Evolutionary conservation across 2,888 invertebrate genomes (phyloP), one percentile per base, ranked within the genome.

Genomic region (Sphinx pinastri): DNA sequence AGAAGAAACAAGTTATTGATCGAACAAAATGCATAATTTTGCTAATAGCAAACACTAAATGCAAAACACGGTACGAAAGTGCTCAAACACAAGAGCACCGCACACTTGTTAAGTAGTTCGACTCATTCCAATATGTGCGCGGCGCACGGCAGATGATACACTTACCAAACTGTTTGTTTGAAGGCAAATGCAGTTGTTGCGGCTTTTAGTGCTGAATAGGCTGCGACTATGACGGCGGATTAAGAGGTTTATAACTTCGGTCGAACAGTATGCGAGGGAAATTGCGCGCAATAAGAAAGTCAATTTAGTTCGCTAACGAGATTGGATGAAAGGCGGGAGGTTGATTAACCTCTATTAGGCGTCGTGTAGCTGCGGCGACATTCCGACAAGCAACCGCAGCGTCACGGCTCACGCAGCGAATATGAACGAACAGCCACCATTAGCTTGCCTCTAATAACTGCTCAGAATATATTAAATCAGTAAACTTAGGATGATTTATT

Each of bases 271-370:
- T 81, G 80, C 77, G 75, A 78, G 83, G 82, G 81, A 87, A 88
- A 84, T 80, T 81, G 77, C 78, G 82, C 81, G 84, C 84, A 86
- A 86, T 87, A 88, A 87, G 87, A 90, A 89, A 89, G 86, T 86
- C 86, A 88, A 89, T 92, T 91, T 88, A 84, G 85, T 85, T 83
- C 82, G 84, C 86, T 90, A 91, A 91, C 89, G 84, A 90, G 91
- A 88, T 90, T 88, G 87, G 84, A 85, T 86, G 85, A 88, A 87
- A 88, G 84, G 83, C 86, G 86, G 84, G 83, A 80, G 82, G 85
- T 87, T 89, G 88, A 91, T 91, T 90, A 89, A 88, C 84, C 85
- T 87, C 84, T 83, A 88, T 87, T 88, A 89, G 84, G 80, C 81
- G 83, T 75, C 73, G 79, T 77, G 77, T 70, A 70, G 80, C 80